These are phyloP conservation scores for Hirudo medicinalis DNA, from an alignment of 1,140 invertebrate species.

Conservation along the genomic window DNA sequence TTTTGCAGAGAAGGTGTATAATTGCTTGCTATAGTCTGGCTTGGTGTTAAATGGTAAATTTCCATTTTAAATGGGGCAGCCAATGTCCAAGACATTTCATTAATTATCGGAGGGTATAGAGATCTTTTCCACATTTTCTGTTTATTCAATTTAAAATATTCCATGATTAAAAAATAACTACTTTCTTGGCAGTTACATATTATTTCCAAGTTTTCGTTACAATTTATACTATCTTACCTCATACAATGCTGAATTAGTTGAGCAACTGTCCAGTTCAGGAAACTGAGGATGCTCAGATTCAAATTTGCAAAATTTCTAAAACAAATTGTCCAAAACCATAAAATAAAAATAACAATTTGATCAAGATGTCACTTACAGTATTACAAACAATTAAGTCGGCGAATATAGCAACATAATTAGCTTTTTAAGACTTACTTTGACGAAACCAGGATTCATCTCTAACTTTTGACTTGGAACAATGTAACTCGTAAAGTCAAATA, in stretches of 20 bases:
- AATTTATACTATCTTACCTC: neutral
- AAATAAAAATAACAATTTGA: too few relatives aligned
- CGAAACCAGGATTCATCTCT: too few relatives aligned
- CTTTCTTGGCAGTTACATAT: neutral
- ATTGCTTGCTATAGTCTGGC: conserved; percentile 51
- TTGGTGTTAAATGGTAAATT: conserved; percentile 45
- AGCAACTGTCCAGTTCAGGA: neutral
- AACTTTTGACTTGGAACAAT: too few relatives aligned
- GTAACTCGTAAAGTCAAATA: too few relatives aligned
- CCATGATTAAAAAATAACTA: neutral
- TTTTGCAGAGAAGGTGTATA: conserved; percentile 47
- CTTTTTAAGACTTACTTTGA: too few relatives aligned
- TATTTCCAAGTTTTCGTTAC: neutral
- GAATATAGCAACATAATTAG: too few relatives aligned
- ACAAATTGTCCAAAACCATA: neutral
- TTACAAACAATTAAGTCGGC: too few relatives aligned
- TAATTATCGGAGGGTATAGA: conserved; percentile 41
- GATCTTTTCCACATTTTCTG: conserved; percentile 39
- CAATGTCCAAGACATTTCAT: conserved; percentile 41
- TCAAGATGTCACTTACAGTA: too few relatives aligned
- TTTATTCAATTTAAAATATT: conserved; percentile 7
- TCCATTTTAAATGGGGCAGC: conserved; percentile 41
- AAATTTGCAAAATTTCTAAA: conserved; percentile 7
- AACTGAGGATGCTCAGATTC: conserved; percentile 3
- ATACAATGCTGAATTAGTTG: neutral